phyloP scores from a whole-genome alignment of 2,888 invertebrate genomes.

The Scaeva pyrastri region DNA sequence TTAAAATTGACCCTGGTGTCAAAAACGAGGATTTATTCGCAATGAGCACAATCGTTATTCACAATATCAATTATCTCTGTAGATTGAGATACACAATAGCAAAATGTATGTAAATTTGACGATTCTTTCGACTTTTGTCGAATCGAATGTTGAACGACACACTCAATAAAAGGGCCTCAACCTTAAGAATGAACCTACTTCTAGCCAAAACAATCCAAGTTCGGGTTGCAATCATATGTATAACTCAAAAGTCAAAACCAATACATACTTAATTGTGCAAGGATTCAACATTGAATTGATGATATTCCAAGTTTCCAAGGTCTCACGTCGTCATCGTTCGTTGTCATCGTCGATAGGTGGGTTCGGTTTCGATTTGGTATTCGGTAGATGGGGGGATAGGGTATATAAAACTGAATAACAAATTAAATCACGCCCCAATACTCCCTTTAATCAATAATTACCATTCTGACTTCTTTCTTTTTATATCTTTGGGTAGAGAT shows the following conservation, averaged over 20 bases:
- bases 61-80: too few species aligned
- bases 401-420: conserved; percentile 37
- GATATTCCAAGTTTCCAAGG: conserved; percentile 30
- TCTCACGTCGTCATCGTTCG: neutral
- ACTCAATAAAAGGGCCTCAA: too few species aligned
- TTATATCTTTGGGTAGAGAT: neutral
- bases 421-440: conserved; percentile 53
- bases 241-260: neutral
- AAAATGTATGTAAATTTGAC: too few species aligned
- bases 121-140: too few species aligned
- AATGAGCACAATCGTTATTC: too few species aligned
- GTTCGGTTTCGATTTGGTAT: too few species aligned
- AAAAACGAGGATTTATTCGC: too few species aligned
- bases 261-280: neutral
- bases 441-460: conserved; percentile 51
- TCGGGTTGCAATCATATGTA: neutral
- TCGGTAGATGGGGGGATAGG: neutral
- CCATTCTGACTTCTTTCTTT: conserved; percentile 39
- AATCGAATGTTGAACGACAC: too few species aligned
- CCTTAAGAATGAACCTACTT: too few species aligned
- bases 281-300: neutral
- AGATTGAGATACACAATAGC: too few species aligned
- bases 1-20: too few species aligned
- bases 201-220: neutral
- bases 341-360: too few species aligned